A percentile compares a stretch with the other conserved stretches of the same genome.
These are phyloP conservation scores for Dolichopus griseipennis DNA, from an alignment of 2,888 invertebrate genomes.

Conservation along the genomic window DNA sequence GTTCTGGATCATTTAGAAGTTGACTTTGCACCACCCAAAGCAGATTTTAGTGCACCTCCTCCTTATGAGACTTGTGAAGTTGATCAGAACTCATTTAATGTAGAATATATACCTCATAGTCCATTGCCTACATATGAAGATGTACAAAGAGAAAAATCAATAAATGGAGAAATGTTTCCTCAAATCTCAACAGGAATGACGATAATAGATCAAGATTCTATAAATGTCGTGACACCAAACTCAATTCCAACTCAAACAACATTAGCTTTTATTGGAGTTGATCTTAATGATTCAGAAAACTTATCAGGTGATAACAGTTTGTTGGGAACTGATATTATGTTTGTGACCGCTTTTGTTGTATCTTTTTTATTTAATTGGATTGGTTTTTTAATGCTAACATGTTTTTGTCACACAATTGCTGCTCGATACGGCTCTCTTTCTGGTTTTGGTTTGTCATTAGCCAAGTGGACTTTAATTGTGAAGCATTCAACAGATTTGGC, in stretches of 20 bases:
- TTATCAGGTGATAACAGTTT: constrained; percentile 69
- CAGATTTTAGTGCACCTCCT: constrained; percentile 78
- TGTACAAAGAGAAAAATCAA: constrained; percentile 76
- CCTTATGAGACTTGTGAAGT: constrained; percentile 67
- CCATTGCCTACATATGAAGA: constrained; percentile 85
- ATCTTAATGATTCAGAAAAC: constrained; percentile 58
- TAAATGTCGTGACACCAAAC: constrained; percentile 27
- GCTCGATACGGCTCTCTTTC: constrained; percentile 87
- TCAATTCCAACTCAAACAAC: constrained; percentile 44
- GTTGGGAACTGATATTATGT: constrained; percentile 88
- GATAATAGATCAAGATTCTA: not conserved
- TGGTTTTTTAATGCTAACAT: constrained; percentile 83
- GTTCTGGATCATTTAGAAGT: not conserved
- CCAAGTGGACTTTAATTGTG: constrained; percentile 92
- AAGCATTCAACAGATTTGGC: constrained; percentile 83
- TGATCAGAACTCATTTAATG: not conserved
- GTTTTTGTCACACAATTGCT: constrained; percentile 89
- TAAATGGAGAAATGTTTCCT: constrained; percentile 58
- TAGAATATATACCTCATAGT: constrained; percentile 36
- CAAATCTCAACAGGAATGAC: constrained; percentile 26
- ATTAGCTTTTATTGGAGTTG: constrained; percentile 66
- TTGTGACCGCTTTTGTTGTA: constrained; percentile 87
- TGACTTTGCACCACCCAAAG: constrained; percentile 71
- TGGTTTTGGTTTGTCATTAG: constrained; percentile 84
- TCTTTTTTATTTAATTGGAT: constrained; percentile 94